A percentile compares a stretch with the other conserved stretches of the same genome.
Evolutionary conservation across 2,797 vertebrate genomes (phyloP).

Genomic region (Sebastes paucispinis): DNA sequence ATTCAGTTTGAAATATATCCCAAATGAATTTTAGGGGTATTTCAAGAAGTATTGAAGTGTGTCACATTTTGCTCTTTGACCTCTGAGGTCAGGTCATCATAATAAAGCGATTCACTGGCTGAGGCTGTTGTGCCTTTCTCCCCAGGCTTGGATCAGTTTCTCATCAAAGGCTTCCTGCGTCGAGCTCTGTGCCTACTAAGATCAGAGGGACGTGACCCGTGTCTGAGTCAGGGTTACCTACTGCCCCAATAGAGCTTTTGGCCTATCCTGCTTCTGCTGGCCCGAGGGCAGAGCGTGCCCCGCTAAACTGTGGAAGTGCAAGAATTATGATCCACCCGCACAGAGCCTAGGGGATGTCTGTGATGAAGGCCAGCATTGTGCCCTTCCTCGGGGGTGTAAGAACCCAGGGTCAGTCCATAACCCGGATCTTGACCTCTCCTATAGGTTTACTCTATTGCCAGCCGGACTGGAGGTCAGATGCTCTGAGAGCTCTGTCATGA

Average conservation of each 20-base stretch:
- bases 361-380: constrained; percentile 77
- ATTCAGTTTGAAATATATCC: background rate
- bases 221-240: constrained; percentile 61
- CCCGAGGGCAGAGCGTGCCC: constrained; percentile 43
- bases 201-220: constrained; percentile 68
- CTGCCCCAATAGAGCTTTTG: constrained; percentile 27
- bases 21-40: background rate
- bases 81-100: constrained; percentile 73
- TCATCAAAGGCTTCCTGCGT: constrained; percentile 74
- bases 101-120: constrained; percentile 68
- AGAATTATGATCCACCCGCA: constrained; percentile 49
- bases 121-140: constrained; percentile 37
- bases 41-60: constrained; percentile 47
- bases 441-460: constrained; percentile 36
- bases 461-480: constrained; percentile 55
- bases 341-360: constrained; percentile 47
- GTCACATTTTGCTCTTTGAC: constrained; percentile 70
- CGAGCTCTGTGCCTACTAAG: constrained; percentile 48
- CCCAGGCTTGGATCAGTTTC: constrained; percentile 26
- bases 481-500: constrained; percentile 42
- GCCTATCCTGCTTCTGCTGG: constrained; percentile 16
- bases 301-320: constrained; percentile 43
- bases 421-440: constrained; percentile 63
- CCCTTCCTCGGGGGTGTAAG: constrained; percentile 33
- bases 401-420: constrained; percentile 51